Conservation (phyloP, 1,140 invertebrate species). For the Whitmania pigra region DNA sequence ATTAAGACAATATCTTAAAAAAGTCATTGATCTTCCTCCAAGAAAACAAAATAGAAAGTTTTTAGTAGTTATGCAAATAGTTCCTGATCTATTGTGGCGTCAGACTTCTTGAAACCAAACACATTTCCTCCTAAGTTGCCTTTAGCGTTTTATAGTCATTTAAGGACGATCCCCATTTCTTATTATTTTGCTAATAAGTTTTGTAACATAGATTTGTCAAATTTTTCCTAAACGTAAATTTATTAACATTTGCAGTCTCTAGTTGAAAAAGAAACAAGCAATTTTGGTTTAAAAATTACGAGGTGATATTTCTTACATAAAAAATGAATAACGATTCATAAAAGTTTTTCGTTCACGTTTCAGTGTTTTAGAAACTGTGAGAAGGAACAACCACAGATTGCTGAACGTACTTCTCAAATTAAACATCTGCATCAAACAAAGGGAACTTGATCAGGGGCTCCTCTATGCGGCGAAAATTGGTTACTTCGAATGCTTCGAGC, state of each 20-base stretch:
- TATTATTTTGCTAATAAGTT: too few species aligned
- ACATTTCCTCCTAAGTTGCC: too few species aligned
- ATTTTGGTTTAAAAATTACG: constrained; percentile 8
- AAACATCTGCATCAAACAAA: constrained; percentile 17
- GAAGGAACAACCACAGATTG: constrained; percentile 17
- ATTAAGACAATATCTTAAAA: too few species aligned
- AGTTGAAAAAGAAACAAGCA: constrained; percentile 14
- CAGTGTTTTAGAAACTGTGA: constrained; percentile 17
- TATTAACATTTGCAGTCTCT: neutral
- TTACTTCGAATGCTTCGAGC: constrained; percentile 16
- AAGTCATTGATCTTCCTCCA: too few species aligned
- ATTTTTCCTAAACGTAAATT: too few species aligned
- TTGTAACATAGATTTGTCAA: too few species aligned
- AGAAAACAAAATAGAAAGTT: too few species aligned
- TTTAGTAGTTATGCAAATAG: too few species aligned
- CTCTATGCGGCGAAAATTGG: constrained; percentile 21
- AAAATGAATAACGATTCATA: neutral
- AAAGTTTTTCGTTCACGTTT: neutral
- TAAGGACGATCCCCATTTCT: too few species aligned
- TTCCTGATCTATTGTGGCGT: too few species aligned
- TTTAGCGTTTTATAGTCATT: too few species aligned
- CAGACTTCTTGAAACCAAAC: too few species aligned
- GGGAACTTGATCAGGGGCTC: constrained; percentile 18
- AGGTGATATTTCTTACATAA: neutral
- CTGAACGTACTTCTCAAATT: constrained; percentile 19